Base-by-base conservation (phyloP, 2,113 vertebrate species). In the Amphilophus citrinellus region DNA sequence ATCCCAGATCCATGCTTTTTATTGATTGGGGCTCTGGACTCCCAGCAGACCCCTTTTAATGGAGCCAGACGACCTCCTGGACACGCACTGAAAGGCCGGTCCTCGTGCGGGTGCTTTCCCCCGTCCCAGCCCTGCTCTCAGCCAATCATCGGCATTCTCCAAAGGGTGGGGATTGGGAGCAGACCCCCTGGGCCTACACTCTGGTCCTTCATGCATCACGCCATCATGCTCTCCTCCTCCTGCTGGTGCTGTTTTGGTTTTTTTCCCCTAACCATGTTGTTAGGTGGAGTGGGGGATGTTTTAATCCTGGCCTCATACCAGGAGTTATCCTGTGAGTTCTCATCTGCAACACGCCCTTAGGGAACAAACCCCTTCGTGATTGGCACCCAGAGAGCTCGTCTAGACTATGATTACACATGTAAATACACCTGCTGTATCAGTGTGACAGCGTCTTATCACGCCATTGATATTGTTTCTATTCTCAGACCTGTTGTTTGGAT, bases 11-110 rank as follows among this genome's bases (percentile, higher is more conserved):
- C 92, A 95, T 94, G 89, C 56, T 78, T 83, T 78, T 75, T 91
- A 96, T 95, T 93, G 96, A 96, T 95, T 87, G 53, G 18, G 77
- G 80, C 87, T 92, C 80, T 87, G 86, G 88, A 87, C 83, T 94
- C 94, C 92, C 91, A 66, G 83, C 35, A 65, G 93, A 94, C 89
- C 87, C 92, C 88, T 88, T 93, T 89, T 94, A 94, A 94, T 94
- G 91, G 92, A 92, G 84, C 86, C 87, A 90, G 90, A 89, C 90
- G 87, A 94, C 93, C 95, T 94, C 90, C 90, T 77, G 91, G 89
- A 93, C 92, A 89, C 76, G 35, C 47, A n/a, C 14, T 56, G 68
- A 53, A 73, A 73, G 68, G 53, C 88, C 76, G 84, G 71, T 75
- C 63, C 76, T 35, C 77, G 65, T 47, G 56, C 32, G 68, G 68